These are phyloP conservation scores for Phalacrocorax carbo DNA, from an alignment of 2,113 vertebrate species.

Conservation along the genomic window DNA sequence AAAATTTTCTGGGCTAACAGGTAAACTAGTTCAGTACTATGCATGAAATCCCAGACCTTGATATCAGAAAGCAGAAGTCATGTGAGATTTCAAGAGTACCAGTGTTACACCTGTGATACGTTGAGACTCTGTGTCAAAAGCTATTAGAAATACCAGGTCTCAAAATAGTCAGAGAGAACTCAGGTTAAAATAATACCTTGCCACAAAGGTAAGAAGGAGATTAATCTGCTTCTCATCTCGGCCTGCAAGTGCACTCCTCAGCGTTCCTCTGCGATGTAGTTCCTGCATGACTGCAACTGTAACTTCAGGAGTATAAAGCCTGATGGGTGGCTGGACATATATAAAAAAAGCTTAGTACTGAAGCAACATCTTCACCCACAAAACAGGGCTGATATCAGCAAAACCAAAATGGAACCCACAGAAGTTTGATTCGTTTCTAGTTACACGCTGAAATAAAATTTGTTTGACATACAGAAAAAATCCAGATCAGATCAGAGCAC, in stretches of 20 bases:
- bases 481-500: not conserved
- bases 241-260: conserved; percentile 94
- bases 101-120: accelerated
- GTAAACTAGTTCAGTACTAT: not conserved
- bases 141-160: not conserved
- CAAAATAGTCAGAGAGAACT: not conserved
- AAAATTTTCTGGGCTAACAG: not conserved
- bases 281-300: conserved; percentile 92
- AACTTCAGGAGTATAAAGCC: conserved; percentile 83
- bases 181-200: conserved; percentile 76
- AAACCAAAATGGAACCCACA: not conserved
- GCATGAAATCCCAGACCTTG: not conserved
- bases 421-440: not conserved
- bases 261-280: conserved; percentile 89
- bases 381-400: not conserved
- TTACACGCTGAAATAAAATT: not conserved
- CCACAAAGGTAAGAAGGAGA: conserved; percentile 86
- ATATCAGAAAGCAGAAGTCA: not conserved
- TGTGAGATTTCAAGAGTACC: not conserved
- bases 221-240: conserved; percentile 86
- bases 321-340: conserved; percentile 69
- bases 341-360: not conserved
- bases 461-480: not conserved
- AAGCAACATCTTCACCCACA: not conserved
- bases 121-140: not conserved